Evolutionary conservation across 92 coral and sea anemone genomes (phyloP), one percentile per base, ranked within the genome.

Genomic region (Umimayanthus chanpuru): DNA sequence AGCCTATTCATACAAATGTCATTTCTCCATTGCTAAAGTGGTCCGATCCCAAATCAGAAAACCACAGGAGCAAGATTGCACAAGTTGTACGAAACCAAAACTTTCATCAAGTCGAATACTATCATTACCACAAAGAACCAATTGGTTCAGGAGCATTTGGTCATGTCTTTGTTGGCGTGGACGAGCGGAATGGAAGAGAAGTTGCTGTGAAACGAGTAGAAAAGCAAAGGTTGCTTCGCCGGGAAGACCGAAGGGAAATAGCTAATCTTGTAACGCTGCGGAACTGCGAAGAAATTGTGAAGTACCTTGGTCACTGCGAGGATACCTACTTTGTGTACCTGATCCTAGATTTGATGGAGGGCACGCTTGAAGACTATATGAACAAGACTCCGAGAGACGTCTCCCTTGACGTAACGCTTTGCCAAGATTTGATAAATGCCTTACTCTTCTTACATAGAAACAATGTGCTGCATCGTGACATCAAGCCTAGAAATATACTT

Each of bases 251-350:
- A 20, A 21, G 89, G 70, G 92, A 89, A 44, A 85, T 76, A 49
- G n/a, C 9, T 9, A 89, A 53, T 73, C 92, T 89, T 38, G 55
- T 74, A n/a, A 68, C 10, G 73, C 79, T 61, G 28, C 67, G 39
- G 29, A 89, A 76, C 50, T 85, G 92, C 26, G 89, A 89, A 75
- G 83, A 89, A 39, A 76, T 89, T 23, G 92, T 89, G 71, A 72
- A 43, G 9, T 85, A 85, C 44, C 14, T 89, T 0, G 40, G 39
- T 41, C 65, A 23, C 81, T 12, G 4, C 47, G 78, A 84, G 11
- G 79, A 89, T 1, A 26, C 25, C 3, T 10, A 84, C 66, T 85
- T 89, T 70, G 55, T n/a, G 2, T 89, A 73, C 56, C 6, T 89
- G 6, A 75, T 83, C 26, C 67, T 85, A 36, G 91, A 89, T 20